phyloP scores from a whole-genome alignment of 2,888 invertebrate genomes.

The Ornithoptera priamus region DNA sequence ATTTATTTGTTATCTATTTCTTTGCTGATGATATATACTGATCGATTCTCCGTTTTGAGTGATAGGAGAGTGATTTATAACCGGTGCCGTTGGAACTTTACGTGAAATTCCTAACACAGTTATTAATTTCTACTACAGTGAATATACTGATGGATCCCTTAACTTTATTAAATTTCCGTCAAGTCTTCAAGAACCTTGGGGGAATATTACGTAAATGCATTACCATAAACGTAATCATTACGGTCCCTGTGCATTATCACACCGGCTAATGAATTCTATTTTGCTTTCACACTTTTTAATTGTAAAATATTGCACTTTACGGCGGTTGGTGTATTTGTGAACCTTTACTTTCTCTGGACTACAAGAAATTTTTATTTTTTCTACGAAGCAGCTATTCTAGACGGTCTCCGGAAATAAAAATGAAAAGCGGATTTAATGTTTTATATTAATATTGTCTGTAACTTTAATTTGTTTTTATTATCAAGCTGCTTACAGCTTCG shows the following conservation, averaged over 20 bases:
- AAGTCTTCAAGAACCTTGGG: constrained; percentile 19
- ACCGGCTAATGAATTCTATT: constrained; percentile 9
- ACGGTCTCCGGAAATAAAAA: too few relatives aligned
- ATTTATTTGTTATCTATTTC: too few relatives aligned
- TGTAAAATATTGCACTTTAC: too few relatives aligned
- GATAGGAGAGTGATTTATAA: neutral
- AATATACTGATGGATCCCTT: constrained; percentile 18
- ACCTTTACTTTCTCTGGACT: too few relatives aligned
- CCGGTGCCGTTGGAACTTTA: neutral
- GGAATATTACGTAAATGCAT: constrained; percentile 26
- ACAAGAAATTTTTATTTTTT: too few relatives aligned
- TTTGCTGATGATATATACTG: too few relatives aligned
- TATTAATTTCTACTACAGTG: constrained; percentile 16
- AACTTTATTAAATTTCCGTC: constrained; percentile 28
- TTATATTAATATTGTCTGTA: too few relatives aligned
- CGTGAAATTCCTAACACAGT: constrained; percentile 1
- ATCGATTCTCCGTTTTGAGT: neutral
- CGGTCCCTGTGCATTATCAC: constrained; percentile 14
- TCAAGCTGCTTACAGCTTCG: too few relatives aligned
- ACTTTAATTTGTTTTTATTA: too few relatives aligned
- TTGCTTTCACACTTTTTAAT: neutral
- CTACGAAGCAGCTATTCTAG: too few relatives aligned
- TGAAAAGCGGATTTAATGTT: too few relatives aligned
- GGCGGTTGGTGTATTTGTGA: too few relatives aligned
- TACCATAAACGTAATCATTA: constrained; percentile 28